Base-by-base conservation (phyloP, 2,113 vertebrate genomes). In the Syngnathus typhle region DNA sequence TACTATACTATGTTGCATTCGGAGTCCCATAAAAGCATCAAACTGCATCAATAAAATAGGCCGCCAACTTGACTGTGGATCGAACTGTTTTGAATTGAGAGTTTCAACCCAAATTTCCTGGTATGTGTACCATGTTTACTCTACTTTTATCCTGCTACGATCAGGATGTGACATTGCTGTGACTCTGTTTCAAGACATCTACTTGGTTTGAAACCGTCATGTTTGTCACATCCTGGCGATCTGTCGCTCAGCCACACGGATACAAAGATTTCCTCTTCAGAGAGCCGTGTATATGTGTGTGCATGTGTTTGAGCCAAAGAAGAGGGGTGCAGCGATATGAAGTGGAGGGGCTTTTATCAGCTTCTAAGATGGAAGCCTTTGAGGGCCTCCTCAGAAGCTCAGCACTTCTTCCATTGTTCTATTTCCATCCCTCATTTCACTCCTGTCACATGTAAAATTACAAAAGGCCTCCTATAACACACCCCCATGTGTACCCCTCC, bases 361-460 rank as follows among this genome's bases (percentile, higher is more conserved):
- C 83, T 36, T 89, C 85, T 80, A 85, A 87, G 89, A 83, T 89
- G 88, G 87, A 75, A 87, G 86, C 86, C 89, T 90, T 90, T 90
- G 88, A 88, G 84, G 85, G 87, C 78, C 85, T 86, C 75, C 83
- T 90, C 85, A 91, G 89, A 89, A 88, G 84, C 85, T 82, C 85
- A 77, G 82, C 84, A 82, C 87, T 87, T 83, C 86, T 87, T 83
- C 86, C 87, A 90, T 90, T 91, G 88, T 90, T 91, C 88, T 90
- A 89, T 91, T 91, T 89, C 85, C 82, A 88, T 88, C 87, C 84
- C 79, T 84, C 87, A 82, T 85, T 85, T 83, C 85, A 60, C 83
- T 89, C 81, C 87, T 88, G 88, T 88, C 89, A 89, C 87, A 87
- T 88, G 87, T 88, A 88, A 87, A 87, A 90, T 90, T 84, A 88